Evolutionary conservation across 2,797 vertebrate genomes (phyloP).

Genomic region (Hafferia zeledoni): DNA sequence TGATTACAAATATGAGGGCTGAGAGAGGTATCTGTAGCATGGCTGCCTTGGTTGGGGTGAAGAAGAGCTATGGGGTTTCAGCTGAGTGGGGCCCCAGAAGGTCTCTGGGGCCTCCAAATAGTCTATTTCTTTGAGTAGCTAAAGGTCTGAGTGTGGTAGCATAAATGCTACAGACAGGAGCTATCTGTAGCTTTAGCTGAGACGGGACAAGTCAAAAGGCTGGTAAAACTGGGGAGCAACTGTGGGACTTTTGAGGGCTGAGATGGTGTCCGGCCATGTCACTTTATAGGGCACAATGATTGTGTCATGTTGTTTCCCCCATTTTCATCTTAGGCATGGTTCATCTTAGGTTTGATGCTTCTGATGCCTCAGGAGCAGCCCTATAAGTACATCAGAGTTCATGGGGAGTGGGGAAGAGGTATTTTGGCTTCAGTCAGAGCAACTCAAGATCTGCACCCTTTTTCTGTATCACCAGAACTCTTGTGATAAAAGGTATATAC

Average conservation of each 20-base stretch:
- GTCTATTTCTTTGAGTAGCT: background rate
- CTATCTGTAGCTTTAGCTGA: background rate
- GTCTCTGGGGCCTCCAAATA: background rate
- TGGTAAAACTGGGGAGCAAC: background rate
- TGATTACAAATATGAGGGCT: background rate
- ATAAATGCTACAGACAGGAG: background rate
- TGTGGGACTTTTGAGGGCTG: background rate
- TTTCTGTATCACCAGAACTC: background rate
- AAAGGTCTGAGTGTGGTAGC: background rate
- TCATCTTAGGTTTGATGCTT: background rate
- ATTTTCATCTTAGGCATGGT: background rate
- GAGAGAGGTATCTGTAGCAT: background rate
- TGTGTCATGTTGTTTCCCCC: background rate
- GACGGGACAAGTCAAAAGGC: background rate
- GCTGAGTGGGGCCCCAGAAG: background rate
- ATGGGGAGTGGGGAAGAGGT: too few species aligned
- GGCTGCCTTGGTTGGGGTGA: background rate
- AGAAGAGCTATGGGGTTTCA: background rate
- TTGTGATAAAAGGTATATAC: background rate
- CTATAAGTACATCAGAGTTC: background rate
- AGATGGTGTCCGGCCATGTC: fast-evolving
- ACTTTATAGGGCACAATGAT: background rate
- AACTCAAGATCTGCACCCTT: background rate
- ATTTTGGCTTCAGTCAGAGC: background rate
- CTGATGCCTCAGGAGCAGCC: background rate